Conservation (phyloP, 2,797 vertebrate genomes). For the Catamblyrhynchus diadema region DNA sequence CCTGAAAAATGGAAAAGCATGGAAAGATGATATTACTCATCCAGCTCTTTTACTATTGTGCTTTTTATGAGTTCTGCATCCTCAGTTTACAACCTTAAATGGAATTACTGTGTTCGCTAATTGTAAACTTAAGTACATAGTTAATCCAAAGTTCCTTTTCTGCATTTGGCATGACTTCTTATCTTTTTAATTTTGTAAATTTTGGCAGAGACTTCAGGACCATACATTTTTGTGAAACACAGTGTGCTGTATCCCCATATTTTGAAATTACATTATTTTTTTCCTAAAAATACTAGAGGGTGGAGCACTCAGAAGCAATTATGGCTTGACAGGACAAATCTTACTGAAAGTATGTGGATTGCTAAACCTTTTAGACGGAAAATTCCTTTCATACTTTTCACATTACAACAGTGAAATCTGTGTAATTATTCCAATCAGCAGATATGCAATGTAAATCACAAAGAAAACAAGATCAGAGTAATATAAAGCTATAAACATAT, state of each 20-base stretch:
- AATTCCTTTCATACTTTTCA: constrained; percentile 46
- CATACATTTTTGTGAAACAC: not conserved
- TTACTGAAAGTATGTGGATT: not conserved
- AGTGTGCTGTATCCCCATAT: not conserved
- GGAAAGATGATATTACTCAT: not conserved
- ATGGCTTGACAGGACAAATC: not conserved
- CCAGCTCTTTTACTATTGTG: not conserved
- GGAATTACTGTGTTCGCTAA: not conserved
- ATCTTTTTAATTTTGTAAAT: not conserved
- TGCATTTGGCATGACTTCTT: not conserved
- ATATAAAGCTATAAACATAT: not conserved
- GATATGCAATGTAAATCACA: not conserved
- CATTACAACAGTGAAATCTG: not conserved
- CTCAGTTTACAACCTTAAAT: constrained; percentile 45
- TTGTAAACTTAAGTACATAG: constrained; percentile 5
- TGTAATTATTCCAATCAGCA: constrained; percentile 11
- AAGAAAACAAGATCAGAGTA: constrained; percentile 14
- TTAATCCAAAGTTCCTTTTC: constrained; percentile 2
- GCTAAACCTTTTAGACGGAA: constrained; percentile 25
- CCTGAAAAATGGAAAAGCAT: not conserved
- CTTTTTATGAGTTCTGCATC: not conserved
- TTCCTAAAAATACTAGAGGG: not conserved
- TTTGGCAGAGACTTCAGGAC: not conserved
- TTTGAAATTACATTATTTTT: not conserved
- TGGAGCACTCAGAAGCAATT: not conserved